Base-by-base conservation (phyloP, 2,888 invertebrate genomes). In the Cerastis rubricosa region DNA sequence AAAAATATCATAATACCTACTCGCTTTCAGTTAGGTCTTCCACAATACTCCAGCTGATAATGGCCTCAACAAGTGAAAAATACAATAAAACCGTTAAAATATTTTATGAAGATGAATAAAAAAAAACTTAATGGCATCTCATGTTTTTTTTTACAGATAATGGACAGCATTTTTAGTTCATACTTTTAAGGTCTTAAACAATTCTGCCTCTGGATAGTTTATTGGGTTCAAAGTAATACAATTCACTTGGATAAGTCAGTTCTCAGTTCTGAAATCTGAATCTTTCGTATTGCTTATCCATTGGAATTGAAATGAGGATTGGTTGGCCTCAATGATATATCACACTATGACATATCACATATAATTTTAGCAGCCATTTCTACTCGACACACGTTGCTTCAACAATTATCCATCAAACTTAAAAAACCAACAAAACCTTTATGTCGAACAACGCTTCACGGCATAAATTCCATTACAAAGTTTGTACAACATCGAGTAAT, bases 401-500 rank as follows among this genome's bases (percentile, higher is more conserved):
- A 29, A 82, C 76, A 81, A 76, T 69, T 66, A 81, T 72, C 61
- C 61, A 51, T 47, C 6, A 74, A 66, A 51, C 65, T 85, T 74
- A 85, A 85, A n/a, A 84, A 85, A 84, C 74, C 1, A 66, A 89
- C 84, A 81, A 82, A 87, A 84, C 81, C 86, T 81, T 82, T 71
- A 80, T 81, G 86, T 89, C 85, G 84, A 88, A 88, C 87, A 81
- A 67, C 85, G 88, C 86, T 67, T 86, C 89, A 90, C 88, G 90
- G 90, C 76, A 76, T 81, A 81, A 81, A 83, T 89, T 90, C 89
- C 90, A 91, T 92, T 90, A 91, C 86, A 81, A 93, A 93, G 91
- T 92, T 91, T 88, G 88, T 88, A 89, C 87, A 90, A 84, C 89
- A 89, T 79, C 40, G 87, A 85, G 90, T 91, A 91, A 93, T 94